phyloP scores from a whole-genome alignment of 30 jellyfish, hydroid and myxozoan species.

The Aurelia sp. region DNA sequence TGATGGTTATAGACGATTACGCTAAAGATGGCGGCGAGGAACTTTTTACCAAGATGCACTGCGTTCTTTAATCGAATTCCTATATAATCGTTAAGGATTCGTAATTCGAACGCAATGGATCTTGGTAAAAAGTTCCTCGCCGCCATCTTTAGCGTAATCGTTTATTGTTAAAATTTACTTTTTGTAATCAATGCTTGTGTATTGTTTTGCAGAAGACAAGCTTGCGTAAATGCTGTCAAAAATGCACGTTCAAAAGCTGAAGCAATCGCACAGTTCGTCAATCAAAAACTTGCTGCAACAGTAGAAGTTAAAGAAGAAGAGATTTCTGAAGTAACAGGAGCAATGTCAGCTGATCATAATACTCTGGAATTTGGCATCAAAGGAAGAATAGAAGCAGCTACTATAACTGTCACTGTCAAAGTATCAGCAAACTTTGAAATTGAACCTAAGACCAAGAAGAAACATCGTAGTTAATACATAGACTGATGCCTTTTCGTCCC shows the following conservation, averaged over 20 bases:
- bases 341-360: conserved; percentile 11
- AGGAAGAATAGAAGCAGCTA: conserved; percentile 52
- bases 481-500: too few relatives aligned
- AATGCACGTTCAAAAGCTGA: conserved; percentile 86
- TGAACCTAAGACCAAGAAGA: conserved; percentile 64
- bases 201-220: conserved; percentile 78
- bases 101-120: too few relatives aligned
- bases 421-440: conserved; percentile 57
- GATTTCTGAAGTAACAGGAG: conserved; percentile 64
- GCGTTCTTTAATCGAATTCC: too few relatives aligned
- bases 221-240: conserved; percentile 83
- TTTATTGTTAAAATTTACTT: too few relatives aligned
- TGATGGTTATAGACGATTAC: too few relatives aligned
- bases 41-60: too few relatives aligned
- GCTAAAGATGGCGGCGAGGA: too few relatives aligned
- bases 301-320: conserved; percentile 77
- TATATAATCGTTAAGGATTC: too few relatives aligned
- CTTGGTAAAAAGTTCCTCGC: too few relatives aligned
- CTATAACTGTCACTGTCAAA: conserved; percentile 46
- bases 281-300: conserved; percentile 84
- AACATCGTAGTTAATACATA: not conserved
- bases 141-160: too few relatives aligned
- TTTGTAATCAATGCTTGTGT: too few relatives aligned
- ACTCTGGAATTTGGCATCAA: conserved; percentile 29
- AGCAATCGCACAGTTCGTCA: conserved; percentile 87